A percentile compares a stretch with the other conserved stretches of the same genome.
Conservation (phyloP, 2,888 invertebrate genomes). For the Biston stratarius region DNA sequence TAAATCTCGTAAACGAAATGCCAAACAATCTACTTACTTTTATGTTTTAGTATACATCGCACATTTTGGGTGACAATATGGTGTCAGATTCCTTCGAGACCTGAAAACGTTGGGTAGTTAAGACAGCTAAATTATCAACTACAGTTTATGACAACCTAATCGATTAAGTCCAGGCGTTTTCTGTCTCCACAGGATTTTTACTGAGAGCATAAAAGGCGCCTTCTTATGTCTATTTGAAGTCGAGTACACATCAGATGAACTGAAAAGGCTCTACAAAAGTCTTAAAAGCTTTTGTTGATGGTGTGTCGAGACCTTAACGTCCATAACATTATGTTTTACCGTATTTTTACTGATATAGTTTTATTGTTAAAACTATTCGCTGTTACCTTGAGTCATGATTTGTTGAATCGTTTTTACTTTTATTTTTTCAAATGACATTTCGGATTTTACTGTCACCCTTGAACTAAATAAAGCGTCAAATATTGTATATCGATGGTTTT, state of each 20-base stretch:
- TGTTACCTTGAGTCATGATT: slow-evolving; percentile 86
- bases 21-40: slow-evolving; percentile 69
- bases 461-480: slow-evolving; percentile 84
- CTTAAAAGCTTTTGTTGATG: slow-evolving; percentile 13
- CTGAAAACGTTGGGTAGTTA: slow-evolving; percentile 15
- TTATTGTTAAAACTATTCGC: slow-evolving; percentile 83
- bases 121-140: slow-evolving; percentile 33
- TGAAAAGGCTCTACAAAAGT: slow-evolving; percentile 2
- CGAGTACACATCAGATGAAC: slow-evolving; percentile 14
- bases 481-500: slow-evolving; percentile 78
- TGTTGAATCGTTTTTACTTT: slow-evolving; percentile 85
- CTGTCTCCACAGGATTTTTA: slow-evolving; percentile 53
- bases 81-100: slow-evolving; percentile 59
- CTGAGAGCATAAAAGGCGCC: slow-evolving; percentile 32
- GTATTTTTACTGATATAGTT: slow-evolving; percentile 81
- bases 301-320: slow-evolving; percentile 39
- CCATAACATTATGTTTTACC: slow-evolving; percentile 65
- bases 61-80: slow-evolving; percentile 65
- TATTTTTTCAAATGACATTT: slow-evolving; percentile 83
- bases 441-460: slow-evolving; percentile 83
- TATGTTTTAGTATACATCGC: slow-evolving; percentile 61
- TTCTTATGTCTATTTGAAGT: slow-evolving; percentile 24
- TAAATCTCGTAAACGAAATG: slow-evolving; percentile 60
- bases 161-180: slow-evolving; percentile 29
- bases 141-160: slow-evolving; percentile 12